Base-by-base conservation (phyloP, 1,140 invertebrate genomes). In the Habropoda laboriosa region DNA sequence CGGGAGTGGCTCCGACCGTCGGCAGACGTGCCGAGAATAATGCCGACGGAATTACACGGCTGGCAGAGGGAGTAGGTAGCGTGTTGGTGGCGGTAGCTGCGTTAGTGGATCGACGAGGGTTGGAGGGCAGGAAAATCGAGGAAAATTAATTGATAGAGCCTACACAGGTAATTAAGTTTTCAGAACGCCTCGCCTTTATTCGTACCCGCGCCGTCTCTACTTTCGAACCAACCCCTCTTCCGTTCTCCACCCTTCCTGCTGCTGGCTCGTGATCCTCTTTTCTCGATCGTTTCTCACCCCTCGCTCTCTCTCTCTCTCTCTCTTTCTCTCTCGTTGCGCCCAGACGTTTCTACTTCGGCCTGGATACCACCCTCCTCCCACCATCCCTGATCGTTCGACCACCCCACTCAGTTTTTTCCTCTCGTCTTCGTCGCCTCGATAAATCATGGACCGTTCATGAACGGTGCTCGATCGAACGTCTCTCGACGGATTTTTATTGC, bases 131-230 rank as follows among this genome's bases (percentile, higher is more conserved):
- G 87, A 91, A 91, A 92, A 92, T 92, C 86, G 89, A 88, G 91
- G 90, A 89, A 92, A 93, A 92, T 93, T 92, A 93, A 92, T 93
- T 92, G 92, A 92, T 93, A 89, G 89, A 90, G 89, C 90, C 90
- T 92, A 92, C 91, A 90, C 90, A 89, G 92, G 90, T 92, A 92
- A 92, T 92, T 91, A 92, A 92, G 91, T 92, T 92, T 92, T 92
- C 91, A 90, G 90, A 90, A 91, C 86, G 88, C 89, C 89, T 90
- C 47, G 87, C 84, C 86, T 91, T 89, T 88, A 88, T 90, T 88
- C 79, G 70, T 67, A 49, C 55, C 70, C 76, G 38, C 30, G 30
- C 63, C 61, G 64, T 66, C 49, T 61, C 47, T 49, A 32, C 61
- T 74, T 58, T 70, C 83, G 66, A 53, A 49, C 38, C 63, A 68